Conservation (phyloP, 2,113 vertebrate genomes). For the Notarius quadriscutis region DNA sequence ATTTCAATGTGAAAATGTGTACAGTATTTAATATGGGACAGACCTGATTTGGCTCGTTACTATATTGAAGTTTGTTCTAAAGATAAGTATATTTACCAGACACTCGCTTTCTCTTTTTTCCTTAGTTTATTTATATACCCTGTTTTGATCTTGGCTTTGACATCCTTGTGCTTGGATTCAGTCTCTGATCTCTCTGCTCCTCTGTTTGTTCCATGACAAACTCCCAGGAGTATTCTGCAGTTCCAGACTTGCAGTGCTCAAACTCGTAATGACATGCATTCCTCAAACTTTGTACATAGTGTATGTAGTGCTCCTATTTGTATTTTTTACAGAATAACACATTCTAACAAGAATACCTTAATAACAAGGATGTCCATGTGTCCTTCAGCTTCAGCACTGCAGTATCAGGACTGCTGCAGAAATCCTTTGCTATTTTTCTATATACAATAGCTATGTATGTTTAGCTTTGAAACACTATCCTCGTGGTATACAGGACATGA, state of each 20-base stretch:
- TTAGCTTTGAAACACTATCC: neutral
- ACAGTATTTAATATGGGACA: too few relatives aligned
- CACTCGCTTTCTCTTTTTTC: neutral
- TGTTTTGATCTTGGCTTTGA: neutral
- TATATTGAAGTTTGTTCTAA: too few relatives aligned
- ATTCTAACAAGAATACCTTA: neutral
- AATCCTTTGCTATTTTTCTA: neutral
- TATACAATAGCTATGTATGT: neutral
- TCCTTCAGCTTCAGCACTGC: conserved; percentile 26
- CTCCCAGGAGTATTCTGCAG: neutral
- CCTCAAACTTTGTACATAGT: neutral
- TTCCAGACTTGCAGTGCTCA: neutral
- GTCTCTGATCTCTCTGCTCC: neutral
- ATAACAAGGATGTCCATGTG: neutral
- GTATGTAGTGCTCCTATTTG: neutral
- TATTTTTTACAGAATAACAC: neutral
- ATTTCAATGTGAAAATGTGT: too few relatives aligned
- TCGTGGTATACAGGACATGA: neutral
- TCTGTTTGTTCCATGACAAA: neutral
- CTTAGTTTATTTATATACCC: neutral
- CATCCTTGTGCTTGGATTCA: neutral
- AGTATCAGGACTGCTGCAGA: neutral
- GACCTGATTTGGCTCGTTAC: too few relatives aligned
- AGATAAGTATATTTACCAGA: neutral
- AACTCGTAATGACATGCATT: neutral